Percentiles rank a stretch among this genome's conserved stretches.
These are phyloP conservation scores for Epizoanthus stellaris DNA, from an alignment of 92 coral and sea anemone species.

Conservation along the genomic window DNA sequence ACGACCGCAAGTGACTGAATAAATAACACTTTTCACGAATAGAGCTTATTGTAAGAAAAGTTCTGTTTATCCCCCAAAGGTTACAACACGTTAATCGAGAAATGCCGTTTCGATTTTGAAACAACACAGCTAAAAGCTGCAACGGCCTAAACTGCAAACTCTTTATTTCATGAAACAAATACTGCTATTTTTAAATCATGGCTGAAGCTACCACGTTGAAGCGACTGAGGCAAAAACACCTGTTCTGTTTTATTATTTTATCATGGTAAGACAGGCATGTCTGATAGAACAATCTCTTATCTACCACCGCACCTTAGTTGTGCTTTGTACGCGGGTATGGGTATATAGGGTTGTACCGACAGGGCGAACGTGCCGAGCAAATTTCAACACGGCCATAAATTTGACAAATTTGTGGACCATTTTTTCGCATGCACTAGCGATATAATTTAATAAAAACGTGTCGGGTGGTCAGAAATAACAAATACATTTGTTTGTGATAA, in stretches of 20 bases:
- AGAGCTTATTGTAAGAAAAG: neutral
- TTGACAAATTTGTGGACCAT: neutral
- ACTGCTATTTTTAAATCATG: neutral
- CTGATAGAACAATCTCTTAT: conserved; percentile 6
- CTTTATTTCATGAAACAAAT: neutral
- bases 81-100: conserved; percentile 3
- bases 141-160: neutral
- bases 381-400: neutral
- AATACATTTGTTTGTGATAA: neutral
- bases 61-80: conserved; percentile 3
- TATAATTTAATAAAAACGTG: neutral
- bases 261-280: neutral
- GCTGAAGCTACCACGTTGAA: neutral
- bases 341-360: neutral
- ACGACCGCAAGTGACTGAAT: conserved; percentile 39
- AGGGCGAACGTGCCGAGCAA: neutral
- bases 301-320: neutral
- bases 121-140: neutral
- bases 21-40: conserved; percentile 22
- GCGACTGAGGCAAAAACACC: neutral
- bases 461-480: neutral
- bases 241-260: conserved; percentile 11
- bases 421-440: neutral
- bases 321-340: neutral
- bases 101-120: neutral